Conservation (phyloP, 1,140 invertebrate genomes). For the Wasmannia auropunctata region DNA sequence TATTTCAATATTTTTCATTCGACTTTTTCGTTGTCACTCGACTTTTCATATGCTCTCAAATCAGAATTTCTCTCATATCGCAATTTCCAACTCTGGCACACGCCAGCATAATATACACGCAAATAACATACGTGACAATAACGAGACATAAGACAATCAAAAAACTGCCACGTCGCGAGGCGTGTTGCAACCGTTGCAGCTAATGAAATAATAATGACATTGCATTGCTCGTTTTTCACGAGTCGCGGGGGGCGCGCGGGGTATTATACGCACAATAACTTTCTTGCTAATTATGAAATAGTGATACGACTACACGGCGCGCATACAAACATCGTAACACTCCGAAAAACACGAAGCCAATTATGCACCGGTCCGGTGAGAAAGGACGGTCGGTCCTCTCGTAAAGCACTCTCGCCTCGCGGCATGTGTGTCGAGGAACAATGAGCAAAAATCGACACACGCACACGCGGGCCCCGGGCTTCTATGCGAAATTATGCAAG, state of each 20-base stretch:
- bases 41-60: background rate
- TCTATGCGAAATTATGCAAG: constrained; percentile 62
- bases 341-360: constrained; percentile 76
- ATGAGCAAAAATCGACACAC: constrained; percentile 69
- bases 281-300: constrained; percentile 79
- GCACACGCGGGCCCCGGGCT: background rate
- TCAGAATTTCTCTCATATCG: background rate
- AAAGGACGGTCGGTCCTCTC: constrained; percentile 69
- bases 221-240: constrained; percentile 65
- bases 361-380: constrained; percentile 71
- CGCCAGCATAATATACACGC: background rate
- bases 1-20: background rate
- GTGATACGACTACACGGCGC: constrained; percentile 68
- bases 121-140: constrained; percentile 8
- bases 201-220: constrained; percentile 72
- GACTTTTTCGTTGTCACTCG: background rate
- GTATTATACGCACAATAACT: constrained; percentile 69
- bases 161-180: constrained; percentile 13
- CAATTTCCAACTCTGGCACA: background rate
- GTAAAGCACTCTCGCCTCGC: constrained; percentile 62
- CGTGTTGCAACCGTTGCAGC: constrained; percentile 25
- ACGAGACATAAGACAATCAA: constrained; percentile 30
- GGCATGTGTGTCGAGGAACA: constrained; percentile 47
- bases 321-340: constrained; percentile 76
- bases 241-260: constrained; percentile 33